Conservation (phyloP, 2,113 vertebrate genomes). For the Tyto alba region DNA sequence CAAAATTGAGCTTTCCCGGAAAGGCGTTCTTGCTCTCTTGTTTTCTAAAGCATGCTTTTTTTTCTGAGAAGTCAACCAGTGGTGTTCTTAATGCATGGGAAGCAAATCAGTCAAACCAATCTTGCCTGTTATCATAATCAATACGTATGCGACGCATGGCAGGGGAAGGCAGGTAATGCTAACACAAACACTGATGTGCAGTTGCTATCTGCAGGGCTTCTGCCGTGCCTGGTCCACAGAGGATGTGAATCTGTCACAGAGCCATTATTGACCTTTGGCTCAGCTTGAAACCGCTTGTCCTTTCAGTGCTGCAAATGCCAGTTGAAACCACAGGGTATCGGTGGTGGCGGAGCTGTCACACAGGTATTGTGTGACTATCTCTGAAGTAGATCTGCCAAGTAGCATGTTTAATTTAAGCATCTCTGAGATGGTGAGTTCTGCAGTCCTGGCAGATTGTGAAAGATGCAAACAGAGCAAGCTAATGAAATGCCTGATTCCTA, state of each 20-base stretch:
- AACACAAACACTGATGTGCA: neutral
- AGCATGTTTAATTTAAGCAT: neutral
- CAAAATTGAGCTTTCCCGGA: neutral
- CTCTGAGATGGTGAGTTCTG: neutral
- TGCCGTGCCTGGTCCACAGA: neutral
- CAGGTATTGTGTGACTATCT: neutral
- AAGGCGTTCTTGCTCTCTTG: neutral
- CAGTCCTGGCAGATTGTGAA: neutral
- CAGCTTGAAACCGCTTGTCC: neutral
- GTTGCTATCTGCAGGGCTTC: neutral
- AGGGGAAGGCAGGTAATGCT: neutral
- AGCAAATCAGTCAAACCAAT: neutral
- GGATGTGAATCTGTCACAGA: neutral
- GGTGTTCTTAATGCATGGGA: neutral
- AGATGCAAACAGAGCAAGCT: neutral
- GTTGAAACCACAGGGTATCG: neutral
- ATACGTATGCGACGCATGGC: accelerated
- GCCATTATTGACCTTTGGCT: neutral
- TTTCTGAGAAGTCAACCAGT: neutral
- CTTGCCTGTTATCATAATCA: neutral
- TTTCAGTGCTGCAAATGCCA: neutral
- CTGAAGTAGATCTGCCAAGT: neutral
- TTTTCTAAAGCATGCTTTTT: neutral
- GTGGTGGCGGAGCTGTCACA: neutral
- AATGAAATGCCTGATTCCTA: neutral